Percentiles rank a stretch among this genome's conserved stretches.
These are phyloP conservation scores for Stigmatopora argus DNA, from an alignment of 2,113 vertebrate genomes.

Conservation along the genomic window DNA sequence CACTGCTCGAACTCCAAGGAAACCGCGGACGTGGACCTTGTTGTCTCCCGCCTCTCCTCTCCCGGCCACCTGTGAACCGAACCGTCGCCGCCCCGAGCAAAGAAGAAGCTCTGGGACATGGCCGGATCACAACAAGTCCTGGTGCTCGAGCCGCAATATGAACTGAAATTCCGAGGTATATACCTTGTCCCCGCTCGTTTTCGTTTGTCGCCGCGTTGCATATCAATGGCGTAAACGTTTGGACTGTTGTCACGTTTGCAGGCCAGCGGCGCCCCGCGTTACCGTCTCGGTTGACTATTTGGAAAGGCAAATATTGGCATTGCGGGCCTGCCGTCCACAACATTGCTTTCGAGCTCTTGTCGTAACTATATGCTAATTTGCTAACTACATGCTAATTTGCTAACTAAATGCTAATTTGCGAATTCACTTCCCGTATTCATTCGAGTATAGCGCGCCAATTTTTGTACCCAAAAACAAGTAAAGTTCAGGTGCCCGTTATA, in stretches of 20 bases:
- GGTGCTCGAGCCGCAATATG: slow-evolving; percentile 81
- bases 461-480: too few relatives aligned
- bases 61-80: slow-evolving; percentile 13
- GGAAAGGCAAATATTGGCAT: slow-evolving; percentile 39
- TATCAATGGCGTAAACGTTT: neutral
- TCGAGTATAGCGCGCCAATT: too few relatives aligned
- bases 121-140: slow-evolving; percentile 84
- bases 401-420: too few relatives aligned
- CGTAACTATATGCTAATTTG: too few relatives aligned
- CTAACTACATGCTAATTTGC: too few relatives aligned
- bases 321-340: slow-evolving; percentile 21
- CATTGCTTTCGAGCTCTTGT: neutral
- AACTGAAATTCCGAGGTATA: slow-evolving; percentile 86
- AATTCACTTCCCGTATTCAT: too few relatives aligned
- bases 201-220: neutral
- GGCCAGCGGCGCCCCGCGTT: neutral
- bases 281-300: neutral
- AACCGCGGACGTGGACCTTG: slow-evolving; percentile 17
- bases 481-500: too few relatives aligned
- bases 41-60: slow-evolving; percentile 17
- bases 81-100: slow-evolving; percentile 33
- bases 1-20: slow-evolving; percentile 4
- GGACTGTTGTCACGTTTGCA: slow-evolving; percentile 25
- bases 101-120: slow-evolving; percentile 73
- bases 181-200: too few relatives aligned